Conservation (phyloP, 2,113 vertebrate species). For the Scopus umbretta region DNA sequence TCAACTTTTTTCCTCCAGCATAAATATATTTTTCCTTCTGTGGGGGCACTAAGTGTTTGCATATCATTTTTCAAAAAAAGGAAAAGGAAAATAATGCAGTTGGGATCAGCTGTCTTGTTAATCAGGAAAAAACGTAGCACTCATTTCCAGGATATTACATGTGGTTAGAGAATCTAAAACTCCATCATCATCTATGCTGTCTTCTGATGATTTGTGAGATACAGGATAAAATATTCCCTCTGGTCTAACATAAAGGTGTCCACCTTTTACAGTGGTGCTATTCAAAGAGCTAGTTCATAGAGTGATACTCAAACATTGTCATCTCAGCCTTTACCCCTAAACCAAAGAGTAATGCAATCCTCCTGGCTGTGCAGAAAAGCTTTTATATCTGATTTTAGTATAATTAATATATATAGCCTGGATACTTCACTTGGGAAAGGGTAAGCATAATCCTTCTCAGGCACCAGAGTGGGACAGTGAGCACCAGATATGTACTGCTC, state of each 20-base stretch:
- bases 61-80: neutral
- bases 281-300: neutral
- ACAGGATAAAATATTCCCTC: neutral
- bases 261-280: neutral
- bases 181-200: neutral
- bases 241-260: neutral
- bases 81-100: neutral
- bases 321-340: neutral
- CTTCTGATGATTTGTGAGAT: neutral
- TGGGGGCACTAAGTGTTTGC: neutral
- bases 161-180: neutral
- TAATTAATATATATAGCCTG: neutral
- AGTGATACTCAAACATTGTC: neutral
- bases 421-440: neutral
- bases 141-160: neutral
- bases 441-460: neutral
- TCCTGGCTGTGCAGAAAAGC: neutral
- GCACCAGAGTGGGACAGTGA: neutral
- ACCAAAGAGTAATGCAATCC: neutral
- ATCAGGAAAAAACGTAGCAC: neutral
- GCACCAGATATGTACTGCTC: neutral
- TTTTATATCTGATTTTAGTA: neutral
- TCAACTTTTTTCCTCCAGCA: neutral
- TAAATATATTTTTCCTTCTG: neutral
- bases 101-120: neutral